These are phyloP conservation scores for Ips typographus DNA, from an alignment of 1,140 invertebrate species.

Conservation along the genomic window DNA sequence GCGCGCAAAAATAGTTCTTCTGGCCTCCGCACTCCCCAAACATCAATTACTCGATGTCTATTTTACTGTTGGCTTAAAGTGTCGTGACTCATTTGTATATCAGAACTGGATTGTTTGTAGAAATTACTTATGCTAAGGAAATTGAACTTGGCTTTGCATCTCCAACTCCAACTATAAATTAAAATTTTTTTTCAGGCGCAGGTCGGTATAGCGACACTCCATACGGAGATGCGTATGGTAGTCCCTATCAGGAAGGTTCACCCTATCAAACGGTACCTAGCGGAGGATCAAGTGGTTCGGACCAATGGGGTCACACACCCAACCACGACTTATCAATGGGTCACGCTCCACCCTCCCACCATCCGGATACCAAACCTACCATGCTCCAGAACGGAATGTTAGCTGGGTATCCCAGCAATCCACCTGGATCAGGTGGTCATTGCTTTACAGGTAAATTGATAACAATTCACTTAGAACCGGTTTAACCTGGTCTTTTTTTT, in stretches of 20 bases:
- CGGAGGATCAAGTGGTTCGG: slow-evolving; percentile 60
- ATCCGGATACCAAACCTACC: slow-evolving; percentile 68
- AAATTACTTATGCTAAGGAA: too few relatives aligned
- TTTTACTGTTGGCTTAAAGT: too few relatives aligned
- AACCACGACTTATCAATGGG: slow-evolving; percentile 46
- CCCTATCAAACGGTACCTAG: slow-evolving; percentile 83
- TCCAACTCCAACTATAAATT: too few relatives aligned
- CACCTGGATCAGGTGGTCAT: slow-evolving; percentile 60
- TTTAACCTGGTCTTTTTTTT: neutral
- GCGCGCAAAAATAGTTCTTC: too few relatives aligned
- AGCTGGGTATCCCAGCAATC: slow-evolving; percentile 67
- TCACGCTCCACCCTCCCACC: slow-evolving; percentile 51
- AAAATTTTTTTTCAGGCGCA: slow-evolving; percentile 48
- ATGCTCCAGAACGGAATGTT: slow-evolving; percentile 72
- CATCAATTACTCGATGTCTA: too few relatives aligned
- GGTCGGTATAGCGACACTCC: slow-evolving; percentile 65
- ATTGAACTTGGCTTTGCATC: too few relatives aligned
- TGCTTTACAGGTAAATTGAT: slow-evolving; percentile 66
- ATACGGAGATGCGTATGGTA: slow-evolving; percentile 63
- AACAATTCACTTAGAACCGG: neutral
- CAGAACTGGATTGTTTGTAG: too few relatives aligned
- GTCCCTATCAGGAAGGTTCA: slow-evolving; percentile 69
- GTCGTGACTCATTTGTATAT: too few relatives aligned
- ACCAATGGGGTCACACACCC: slow-evolving; percentile 53
- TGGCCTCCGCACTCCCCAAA: too few relatives aligned